A percentile compares a stretch with the other conserved stretches of the same genome.
phyloP scores from a whole-genome alignment of 2,888 invertebrate species.

The Oscheius myriophilus region DNA sequence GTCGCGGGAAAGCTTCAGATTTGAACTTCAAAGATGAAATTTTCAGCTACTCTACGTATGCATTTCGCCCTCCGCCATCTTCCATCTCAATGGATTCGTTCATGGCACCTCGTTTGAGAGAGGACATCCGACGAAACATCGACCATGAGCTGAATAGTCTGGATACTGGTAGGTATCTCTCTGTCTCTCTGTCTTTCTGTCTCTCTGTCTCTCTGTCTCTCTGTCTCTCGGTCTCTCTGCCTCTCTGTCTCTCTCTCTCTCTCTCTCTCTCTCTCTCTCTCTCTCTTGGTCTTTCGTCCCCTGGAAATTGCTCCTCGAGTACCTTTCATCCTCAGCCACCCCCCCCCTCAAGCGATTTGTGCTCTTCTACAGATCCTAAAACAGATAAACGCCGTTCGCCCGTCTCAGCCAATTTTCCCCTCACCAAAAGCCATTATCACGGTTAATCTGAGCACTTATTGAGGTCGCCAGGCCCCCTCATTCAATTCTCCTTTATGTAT shows the following conservation, averaged over 20 bases:
- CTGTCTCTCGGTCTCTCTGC: background rate
- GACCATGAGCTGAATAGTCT: conserved; percentile 39
- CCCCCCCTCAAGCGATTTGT: too few species aligned
- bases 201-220: background rate
- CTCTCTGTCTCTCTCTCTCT: background rate
- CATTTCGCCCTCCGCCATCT: conserved; percentile 35
- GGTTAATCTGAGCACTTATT: conserved; percentile 1
- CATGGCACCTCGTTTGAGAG: conserved; percentile 30
- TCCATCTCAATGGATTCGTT: conserved; percentile 51
- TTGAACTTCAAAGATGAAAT: background rate
- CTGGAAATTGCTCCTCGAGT: conserved; percentile 2
- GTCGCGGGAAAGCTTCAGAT: too few species aligned
- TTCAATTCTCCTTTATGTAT: too few species aligned
- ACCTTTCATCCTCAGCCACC: background rate
- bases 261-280: background rate
- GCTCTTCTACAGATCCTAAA: too few species aligned
- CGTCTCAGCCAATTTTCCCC: background rate
- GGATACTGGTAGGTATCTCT: conserved; percentile 49
- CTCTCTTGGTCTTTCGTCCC: background rate
- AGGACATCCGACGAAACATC: conserved; percentile 35
- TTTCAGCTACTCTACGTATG: conserved; percentile 24
- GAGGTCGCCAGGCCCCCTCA: background rate
- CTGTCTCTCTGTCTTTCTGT: too few species aligned
- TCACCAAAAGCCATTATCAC: background rate
- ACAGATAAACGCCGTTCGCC: background rate